Evolutionary conservation across 2,888 invertebrate species (phyloP), one percentile per base, ranked within the genome.

Genomic region (Scaeva pyrastri): DNA sequence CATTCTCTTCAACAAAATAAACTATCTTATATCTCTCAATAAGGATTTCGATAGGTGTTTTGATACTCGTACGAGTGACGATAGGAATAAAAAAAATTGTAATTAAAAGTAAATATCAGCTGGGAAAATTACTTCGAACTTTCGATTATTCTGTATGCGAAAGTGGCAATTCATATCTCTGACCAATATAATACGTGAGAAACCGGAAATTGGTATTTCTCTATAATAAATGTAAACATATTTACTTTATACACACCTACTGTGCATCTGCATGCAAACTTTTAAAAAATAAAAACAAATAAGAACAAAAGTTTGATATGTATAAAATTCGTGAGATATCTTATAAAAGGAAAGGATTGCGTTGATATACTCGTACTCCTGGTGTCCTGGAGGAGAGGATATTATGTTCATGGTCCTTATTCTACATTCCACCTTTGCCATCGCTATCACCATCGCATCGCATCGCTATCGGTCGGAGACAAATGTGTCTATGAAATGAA

Each of bases 41-140:
- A 31, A 19, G 16, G 7, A 52, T 23, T 71, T 26, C 45, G 16
- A 31, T 31, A 31, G 31, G 5, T 26, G 62, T 6, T n/a, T n/a
- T 23, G 12, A 16, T 19, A 62, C 43, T 31, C 31, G 31, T n/a
- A n/a, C 23, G 50, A 50, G 50, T 21, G 21, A 21, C 23, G 14
- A 14, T 7, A 5, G 12, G 14, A 14, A 14, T 14, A 52, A 23
- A 52, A 52, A 26, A 52, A 52, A 26, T 73, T 76, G 60, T 85
- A 85, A 85, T 85, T 85, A 85, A 80, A 85, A 76, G 80, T 73
- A 80, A 85, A 85, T 76, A 85, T 85, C 85, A 85, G 85, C 85
- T 81, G 85, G 23, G 68, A 48, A 76, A 73, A 70, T 81, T 70
- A 81, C 81, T 73, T 76, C 12, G 43, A 81, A 77, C 73, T 77